Evolutionary conservation across 2,888 invertebrate species (phyloP), one percentile per base, ranked within the genome.

Genomic region (Entomobrya multifasciata): DNA sequence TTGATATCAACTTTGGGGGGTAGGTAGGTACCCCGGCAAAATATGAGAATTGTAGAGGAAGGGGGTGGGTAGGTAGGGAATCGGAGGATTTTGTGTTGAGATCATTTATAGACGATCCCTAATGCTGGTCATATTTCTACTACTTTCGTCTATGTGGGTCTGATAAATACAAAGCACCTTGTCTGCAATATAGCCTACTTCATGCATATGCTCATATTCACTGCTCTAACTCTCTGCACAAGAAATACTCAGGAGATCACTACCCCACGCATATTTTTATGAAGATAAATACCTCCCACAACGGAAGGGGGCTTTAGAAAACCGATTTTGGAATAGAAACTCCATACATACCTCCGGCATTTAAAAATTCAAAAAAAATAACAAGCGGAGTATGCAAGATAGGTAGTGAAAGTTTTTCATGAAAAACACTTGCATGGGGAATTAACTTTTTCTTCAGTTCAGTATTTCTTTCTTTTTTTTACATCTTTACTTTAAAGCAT

Each of bases 181-280:
- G n/a, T n/a, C n/a, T n/a, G n/a, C n/a, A n/a, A n/a, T n/a, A n/a
- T n/a, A n/a, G n/a, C n/a, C n/a, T n/a, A n/a, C n/a, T n/a, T n/a
- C n/a, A n/a, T n/a, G 36, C 36, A 36, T 36, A 0, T 8, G 74
- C 52, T 74, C 52, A 30, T 57, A 17, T 25, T 17, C 57, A 11
- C n/a, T n/a, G n/a, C n/a, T n/a, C n/a, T n/a, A n/a, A n/a, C n/a
- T n/a, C n/a, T n/a, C n/a, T n/a, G n/a, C n/a, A 20, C 20, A 25
- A 30, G 11, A 41, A 62, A 82, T 25, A 8, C 82, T 74, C 74
- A 44, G 17, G 82, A 49, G 82, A 82, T 49, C 74, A 74, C 82
- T 82, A 82, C 57, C 30, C 82, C 82, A 82, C 74, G 60, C 74
- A 82, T 82, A 82, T 74, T 82, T 82, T 82, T 82, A 82, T 82